phyloP scores from a whole-genome alignment of 2,888 invertebrate genomes.

The Scelioninae gen. 1 region DNA sequence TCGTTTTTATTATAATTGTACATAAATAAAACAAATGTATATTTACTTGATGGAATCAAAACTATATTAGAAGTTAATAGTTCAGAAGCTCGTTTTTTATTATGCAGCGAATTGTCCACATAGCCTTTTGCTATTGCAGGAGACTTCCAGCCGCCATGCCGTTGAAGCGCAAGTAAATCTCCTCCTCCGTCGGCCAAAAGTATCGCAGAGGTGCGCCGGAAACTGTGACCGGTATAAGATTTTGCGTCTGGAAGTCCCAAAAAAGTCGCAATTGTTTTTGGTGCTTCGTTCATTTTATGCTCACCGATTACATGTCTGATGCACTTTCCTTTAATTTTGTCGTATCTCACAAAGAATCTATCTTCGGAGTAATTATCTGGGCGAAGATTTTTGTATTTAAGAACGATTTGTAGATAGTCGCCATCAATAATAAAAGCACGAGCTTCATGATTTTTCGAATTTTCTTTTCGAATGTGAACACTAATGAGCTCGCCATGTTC shows the following conservation, averaged over 20 bases:
- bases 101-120: conserved; percentile 22
- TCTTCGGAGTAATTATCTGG: conserved; percentile 9
- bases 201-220: conserved; percentile 58
- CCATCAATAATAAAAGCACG: conserved; percentile 15
- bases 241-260: conserved; percentile 44
- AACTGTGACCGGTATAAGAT: conserved; percentile 44
- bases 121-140: conserved; percentile 40
- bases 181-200: conserved; percentile 43
- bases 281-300: conserved; percentile 46
- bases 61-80: conserved; percentile 7
- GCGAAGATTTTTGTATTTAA: conserved; percentile 12
- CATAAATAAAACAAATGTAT: background rate
- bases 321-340: conserved; percentile 35
- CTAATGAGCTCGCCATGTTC: conserved; percentile 19
- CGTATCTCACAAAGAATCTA: conserved; percentile 23
- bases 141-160: conserved; percentile 50
- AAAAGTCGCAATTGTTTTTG: conserved; percentile 44
- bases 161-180: conserved; percentile 32
- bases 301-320: conserved; percentile 46
- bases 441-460: conserved; percentile 18
- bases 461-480: conserved; percentile 27
- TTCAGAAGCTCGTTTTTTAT: background rate
- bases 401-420: conserved; percentile 4
- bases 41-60: conserved; percentile 18
- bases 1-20: background rate